Conservation (phyloP, 2,797 vertebrate species). For the Thunnus albacares region DNA sequence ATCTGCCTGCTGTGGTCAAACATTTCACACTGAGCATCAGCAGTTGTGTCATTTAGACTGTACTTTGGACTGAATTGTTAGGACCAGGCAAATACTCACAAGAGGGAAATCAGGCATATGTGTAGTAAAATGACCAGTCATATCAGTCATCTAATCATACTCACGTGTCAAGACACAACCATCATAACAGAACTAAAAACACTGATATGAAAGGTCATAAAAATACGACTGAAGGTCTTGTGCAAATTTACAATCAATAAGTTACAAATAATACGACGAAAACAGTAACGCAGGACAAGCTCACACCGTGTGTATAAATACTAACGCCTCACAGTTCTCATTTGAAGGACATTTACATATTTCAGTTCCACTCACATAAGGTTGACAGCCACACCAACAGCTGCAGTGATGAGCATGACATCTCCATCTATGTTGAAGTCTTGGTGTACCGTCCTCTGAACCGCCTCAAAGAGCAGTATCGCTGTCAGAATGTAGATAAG, state of each 20-base stretch:
- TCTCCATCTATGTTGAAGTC: constrained; percentile 97
- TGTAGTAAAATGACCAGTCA: no score
- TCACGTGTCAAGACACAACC: no score
- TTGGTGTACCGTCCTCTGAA: constrained; percentile 94
- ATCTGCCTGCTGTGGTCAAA: constrained; percentile 10
- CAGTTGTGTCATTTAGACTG: background rate
- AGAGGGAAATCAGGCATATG: no score
- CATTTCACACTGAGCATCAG: constrained; percentile 16
- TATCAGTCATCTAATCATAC: no score
- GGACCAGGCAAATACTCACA: no score
- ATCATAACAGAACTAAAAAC: no score
- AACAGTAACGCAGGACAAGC: no score
- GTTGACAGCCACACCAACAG: constrained; percentile 96
- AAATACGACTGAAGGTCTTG: no score
- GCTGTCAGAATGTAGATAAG: constrained; percentile 95
- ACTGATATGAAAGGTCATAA: no score
- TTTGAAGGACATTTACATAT: background rate
- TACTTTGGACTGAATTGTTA: constrained; percentile 23
- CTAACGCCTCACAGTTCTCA: background rate
- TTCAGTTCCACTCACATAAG: constrained; percentile 88
- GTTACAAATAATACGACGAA: no score
- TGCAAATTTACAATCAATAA: no score
- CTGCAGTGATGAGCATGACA: constrained; percentile 97
- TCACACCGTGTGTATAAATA: background rate
- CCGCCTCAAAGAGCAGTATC: constrained; percentile 93